These are phyloP conservation scores for Australoheros facetus DNA, from an alignment of 2,797 vertebrate genomes.

Conservation along the genomic window DNA sequence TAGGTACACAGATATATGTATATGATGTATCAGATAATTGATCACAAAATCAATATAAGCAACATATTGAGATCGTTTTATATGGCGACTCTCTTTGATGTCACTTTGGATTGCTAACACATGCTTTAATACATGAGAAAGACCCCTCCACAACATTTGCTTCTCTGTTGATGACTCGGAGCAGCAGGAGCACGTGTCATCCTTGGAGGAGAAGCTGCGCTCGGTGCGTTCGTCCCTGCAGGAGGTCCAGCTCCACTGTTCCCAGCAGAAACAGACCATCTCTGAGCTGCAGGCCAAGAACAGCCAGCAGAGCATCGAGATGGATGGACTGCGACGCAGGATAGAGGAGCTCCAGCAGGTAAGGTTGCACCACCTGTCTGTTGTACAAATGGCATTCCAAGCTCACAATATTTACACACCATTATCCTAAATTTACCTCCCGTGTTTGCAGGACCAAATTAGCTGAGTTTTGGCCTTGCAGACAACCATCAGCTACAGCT, in stretches of 20 bases:
- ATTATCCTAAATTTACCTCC: no score
- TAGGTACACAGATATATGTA: no score
- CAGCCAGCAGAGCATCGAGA: constrained; percentile 82
- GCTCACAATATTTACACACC: no score
- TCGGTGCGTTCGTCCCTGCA: constrained; percentile 84
- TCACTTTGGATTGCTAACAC: neutral
- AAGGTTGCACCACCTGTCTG: neutral
- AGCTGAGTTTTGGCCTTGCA: neutral
- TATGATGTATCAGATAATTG: no score
- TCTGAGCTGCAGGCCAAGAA: constrained; percentile 85
- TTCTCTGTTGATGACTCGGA: neutral
- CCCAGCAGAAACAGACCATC: constrained; percentile 88
- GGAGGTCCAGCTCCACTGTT: constrained; percentile 85
- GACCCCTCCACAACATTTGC: neutral
- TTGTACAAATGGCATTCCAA: neutral
- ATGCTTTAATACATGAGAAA: neutral
- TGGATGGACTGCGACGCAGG: constrained; percentile 82
- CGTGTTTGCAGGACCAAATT: neutral
- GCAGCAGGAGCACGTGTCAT: constrained; percentile 86
- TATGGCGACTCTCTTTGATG: neutral
- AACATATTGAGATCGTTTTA: neutral
- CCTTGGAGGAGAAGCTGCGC: constrained; percentile 90
- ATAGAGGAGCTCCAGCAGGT: constrained; percentile 93
- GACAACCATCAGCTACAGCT: neutral
- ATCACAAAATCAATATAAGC: no score